phyloP scores from a whole-genome alignment of 2,797 vertebrate genomes.

The Lophotriccus pileatus region DNA sequence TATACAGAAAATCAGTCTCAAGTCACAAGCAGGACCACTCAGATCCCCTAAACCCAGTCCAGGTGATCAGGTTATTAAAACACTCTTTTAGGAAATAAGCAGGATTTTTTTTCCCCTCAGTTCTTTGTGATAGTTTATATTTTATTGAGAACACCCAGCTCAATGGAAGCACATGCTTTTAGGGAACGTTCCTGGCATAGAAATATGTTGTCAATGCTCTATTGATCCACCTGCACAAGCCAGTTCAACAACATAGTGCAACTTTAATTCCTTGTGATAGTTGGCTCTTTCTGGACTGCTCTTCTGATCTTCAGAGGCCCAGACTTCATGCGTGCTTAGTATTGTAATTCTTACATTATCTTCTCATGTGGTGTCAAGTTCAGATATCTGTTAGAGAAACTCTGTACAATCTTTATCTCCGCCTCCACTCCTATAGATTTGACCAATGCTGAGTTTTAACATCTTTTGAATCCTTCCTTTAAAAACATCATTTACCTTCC shows the following conservation, averaged over 20 bases:
- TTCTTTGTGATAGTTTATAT: neutral
- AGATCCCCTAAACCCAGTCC: neutral
- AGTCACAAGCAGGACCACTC: neutral
- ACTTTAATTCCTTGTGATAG: slow-evolving; percentile 2
- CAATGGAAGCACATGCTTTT: neutral
- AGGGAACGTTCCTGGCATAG: neutral
- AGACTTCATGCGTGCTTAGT: neutral
- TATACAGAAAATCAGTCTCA: neutral
- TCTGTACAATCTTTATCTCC: neutral
- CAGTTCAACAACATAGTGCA: neutral
- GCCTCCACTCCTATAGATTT: neutral
- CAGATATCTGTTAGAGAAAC: neutral
- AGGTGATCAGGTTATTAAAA: neutral
- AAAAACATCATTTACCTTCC: neutral
- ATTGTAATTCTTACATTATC: neutral
- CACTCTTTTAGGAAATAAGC: neutral
- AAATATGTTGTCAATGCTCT: neutral
- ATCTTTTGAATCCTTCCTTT: neutral
- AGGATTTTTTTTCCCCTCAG: neutral
- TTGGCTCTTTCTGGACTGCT: neutral
- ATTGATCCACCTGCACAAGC: neutral
- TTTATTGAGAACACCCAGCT: neutral
- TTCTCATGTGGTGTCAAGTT: neutral
- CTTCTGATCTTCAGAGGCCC: neutral
- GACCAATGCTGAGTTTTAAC: neutral